Base-by-base conservation (phyloP, 1,140 invertebrate genomes). In the Zeugodacus cucurbitae region DNA sequence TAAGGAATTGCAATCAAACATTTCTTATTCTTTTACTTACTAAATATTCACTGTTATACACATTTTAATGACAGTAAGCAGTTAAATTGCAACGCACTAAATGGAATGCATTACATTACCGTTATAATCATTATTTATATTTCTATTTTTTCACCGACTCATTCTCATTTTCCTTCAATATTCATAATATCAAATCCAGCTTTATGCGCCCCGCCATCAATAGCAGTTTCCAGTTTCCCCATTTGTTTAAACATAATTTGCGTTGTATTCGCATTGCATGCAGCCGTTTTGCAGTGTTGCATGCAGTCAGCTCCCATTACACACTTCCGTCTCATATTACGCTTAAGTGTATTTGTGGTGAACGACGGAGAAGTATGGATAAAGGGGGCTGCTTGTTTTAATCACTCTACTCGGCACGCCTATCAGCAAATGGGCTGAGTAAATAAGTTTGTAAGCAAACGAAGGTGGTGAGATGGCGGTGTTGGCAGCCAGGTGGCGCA, bases 321-420 rank as follows among this genome's bases (percentile, higher is more conserved):
- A 37, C 17, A 10, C 67, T 34, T 8, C 17, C 29, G n/a, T 17
- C 14, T 67, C 64, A 17, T 32, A 32, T 67, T 67, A 67, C 14
- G 64, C 34, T 74, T 32, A 74, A 74, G 20, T 74, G 34, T 74
- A 37, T 37, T 37, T 37, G 67, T 34, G 67, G 32, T 2, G 67
- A 54, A 54, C 0, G 2, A 17, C 48, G 48, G 0, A 3, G 17
- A 54, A 54, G 48, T 3, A 17, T 3, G 3, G 14, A 17, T 2
- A 4, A 4, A 17, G 7, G 34, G 32, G 64, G 17, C 7, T 11
- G 34, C 17, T 22, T 74, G 67, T 74, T 74, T 74, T 74, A 74
- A 74, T 74, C 67, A 74, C 34, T 74, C 67, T 37, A 74, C 67
- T 22, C 67, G 32, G 5, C 67, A 74, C 67, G 67, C 67, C 67